Evolutionary conservation across 2,113 vertebrate species (phyloP).

Genomic region (Anoura caudifer): DNA sequence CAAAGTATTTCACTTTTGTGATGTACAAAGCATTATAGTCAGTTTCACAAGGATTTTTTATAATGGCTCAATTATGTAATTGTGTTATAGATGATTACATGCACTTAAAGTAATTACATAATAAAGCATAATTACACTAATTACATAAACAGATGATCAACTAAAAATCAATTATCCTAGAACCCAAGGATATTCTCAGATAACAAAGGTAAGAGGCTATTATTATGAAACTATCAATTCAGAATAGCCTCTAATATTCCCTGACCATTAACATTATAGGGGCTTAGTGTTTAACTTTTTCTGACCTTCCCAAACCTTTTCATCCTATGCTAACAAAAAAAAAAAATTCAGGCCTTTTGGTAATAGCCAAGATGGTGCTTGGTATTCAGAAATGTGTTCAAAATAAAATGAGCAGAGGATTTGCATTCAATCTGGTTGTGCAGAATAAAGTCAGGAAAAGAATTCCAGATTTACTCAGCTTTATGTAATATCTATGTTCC

Average conservation of each 20-base stretch:
- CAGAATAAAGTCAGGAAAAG: not conserved
- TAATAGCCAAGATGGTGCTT: not conserved
- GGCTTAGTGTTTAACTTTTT: not conserved
- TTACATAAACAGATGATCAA: conserved; percentile 60
- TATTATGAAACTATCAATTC: not conserved
- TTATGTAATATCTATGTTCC: conserved; percentile 17
- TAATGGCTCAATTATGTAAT: conserved; percentile 57
- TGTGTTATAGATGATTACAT: conserved; percentile 52
- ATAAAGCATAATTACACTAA: conserved; percentile 57
- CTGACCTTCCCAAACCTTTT: not conserved
- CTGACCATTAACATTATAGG: not conserved
- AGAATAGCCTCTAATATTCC: not conserved
- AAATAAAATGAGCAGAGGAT: conserved; percentile 1
- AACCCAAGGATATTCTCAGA: conserved; percentile 36
- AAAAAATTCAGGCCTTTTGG: not conserved
- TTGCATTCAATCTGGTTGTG: conserved; percentile 7
- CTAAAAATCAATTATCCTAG: conserved; percentile 38
- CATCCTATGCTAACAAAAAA: not conserved
- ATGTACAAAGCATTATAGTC: conserved; percentile 44
- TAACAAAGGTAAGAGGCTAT: conserved; percentile 52
- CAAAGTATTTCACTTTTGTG: not conserved
- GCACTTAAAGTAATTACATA: conserved; percentile 54
- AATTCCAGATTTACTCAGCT: not conserved
- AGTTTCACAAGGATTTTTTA: conserved; percentile 49
- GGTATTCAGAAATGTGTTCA: not conserved